Evolutionary conservation across 2,797 vertebrate genomes (phyloP).

Genomic region (Buphagus erythrorhynchus): DNA sequence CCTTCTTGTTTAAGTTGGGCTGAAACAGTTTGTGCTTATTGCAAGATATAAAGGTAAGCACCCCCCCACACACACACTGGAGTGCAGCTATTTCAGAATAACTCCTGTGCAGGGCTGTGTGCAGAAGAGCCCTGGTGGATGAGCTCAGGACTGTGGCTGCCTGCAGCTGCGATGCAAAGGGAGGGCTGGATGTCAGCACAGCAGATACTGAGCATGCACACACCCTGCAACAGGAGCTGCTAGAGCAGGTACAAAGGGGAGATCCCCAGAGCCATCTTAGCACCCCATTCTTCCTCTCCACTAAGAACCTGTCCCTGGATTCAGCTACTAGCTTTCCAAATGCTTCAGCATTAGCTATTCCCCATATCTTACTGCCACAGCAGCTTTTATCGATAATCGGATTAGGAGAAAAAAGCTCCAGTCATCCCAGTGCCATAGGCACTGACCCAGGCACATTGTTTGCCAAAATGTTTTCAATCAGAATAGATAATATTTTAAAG

Average conservation of each 20-base stretch:
- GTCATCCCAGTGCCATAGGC: neutral
- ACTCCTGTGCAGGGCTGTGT: neutral
- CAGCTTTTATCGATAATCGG: neutral
- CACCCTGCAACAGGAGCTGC: neutral
- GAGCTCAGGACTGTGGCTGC: neutral
- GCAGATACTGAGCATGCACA: accelerated
- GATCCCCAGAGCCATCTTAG: neutral
- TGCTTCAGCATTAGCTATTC: neutral
- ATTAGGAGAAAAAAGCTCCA: neutral
- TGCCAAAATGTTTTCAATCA: neutral
- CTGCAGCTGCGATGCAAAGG: neutral
- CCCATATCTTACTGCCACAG: neutral
- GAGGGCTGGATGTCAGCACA: neutral
- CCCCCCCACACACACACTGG: neutral
- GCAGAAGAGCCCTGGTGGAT: neutral
- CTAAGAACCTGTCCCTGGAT: neutral
- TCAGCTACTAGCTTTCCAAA: neutral
- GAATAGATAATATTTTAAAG: neutral
- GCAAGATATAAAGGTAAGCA: neutral
- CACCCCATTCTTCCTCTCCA: neutral
- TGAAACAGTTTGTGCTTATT: neutral
- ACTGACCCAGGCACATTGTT: neutral
- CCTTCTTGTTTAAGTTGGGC: neutral
- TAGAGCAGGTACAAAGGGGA: accelerated
- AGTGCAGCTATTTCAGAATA: neutral